Evolutionary conservation across 2,113 vertebrate species (phyloP).

Genomic region (Morone saxatilis): DNA sequence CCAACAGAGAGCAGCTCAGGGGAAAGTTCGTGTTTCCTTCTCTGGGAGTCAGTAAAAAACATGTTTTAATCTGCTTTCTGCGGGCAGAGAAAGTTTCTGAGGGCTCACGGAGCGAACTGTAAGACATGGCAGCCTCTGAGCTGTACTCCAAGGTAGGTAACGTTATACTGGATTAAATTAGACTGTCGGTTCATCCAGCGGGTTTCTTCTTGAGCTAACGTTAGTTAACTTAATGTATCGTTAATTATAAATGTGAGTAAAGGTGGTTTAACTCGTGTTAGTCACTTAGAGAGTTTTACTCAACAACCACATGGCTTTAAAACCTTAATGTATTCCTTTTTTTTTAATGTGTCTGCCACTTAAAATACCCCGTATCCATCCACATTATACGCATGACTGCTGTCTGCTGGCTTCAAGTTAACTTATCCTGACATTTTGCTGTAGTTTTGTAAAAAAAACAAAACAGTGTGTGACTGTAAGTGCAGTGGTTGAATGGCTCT

Average conservation of each 20-base stretch:
- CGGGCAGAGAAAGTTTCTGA: not conserved
- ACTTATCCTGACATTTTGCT: not conserved
- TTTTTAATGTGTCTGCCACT: not conserved
- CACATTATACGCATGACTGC: constrained; percentile 25
- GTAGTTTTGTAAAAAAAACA: not conserved
- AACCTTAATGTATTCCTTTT: not conserved
- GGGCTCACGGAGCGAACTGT: not conserved
- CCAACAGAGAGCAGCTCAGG: not conserved
- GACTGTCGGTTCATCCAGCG: not conserved
- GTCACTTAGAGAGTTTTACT: not conserved
- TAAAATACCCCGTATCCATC: not conserved
- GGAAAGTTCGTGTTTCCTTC: not conserved
- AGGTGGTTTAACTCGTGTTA: not conserved
- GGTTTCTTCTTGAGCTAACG: not conserved
- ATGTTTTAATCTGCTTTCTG: not conserved
- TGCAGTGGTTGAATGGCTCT: constrained; percentile 27
- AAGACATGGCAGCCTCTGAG: constrained; percentile 88
- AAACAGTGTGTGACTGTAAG: not conserved
- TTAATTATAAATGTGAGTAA: not conserved
- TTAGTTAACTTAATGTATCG: not conserved
- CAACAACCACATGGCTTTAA: not conserved
- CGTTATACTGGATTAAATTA: not conserved
- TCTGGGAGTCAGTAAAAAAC: not conserved
- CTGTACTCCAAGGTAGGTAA: constrained; percentile 91
- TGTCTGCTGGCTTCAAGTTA: constrained; percentile 13